A percentile compares a stretch with the other conserved stretches of the same genome.
These are phyloP conservation scores for Stomatorhinus walkeri DNA, from an alignment of 2,797 vertebrate genomes.

Conservation along the genomic window DNA sequence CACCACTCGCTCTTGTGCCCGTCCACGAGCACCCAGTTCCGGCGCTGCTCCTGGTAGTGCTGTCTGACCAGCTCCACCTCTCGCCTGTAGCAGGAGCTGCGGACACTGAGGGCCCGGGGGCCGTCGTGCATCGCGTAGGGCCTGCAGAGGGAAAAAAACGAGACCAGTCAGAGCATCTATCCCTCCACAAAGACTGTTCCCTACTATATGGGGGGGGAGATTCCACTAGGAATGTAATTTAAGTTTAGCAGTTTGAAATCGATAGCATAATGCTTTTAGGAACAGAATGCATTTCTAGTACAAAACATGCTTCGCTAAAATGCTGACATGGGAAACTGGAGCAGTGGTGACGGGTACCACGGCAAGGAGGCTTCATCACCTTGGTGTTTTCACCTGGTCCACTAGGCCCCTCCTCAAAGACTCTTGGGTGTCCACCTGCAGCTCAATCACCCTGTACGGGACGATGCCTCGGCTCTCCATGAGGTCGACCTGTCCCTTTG, in stretches of 20 bases:
- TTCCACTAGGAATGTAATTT: not conserved
- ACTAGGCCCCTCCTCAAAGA: slow-evolving; percentile 70
- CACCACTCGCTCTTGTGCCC: slow-evolving; percentile 83
- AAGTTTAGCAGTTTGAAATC: not conserved
- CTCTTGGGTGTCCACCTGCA: slow-evolving; percentile 73
- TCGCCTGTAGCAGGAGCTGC: slow-evolving; percentile 64
- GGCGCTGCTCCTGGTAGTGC: slow-evolving; percentile 68
- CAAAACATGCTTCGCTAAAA: not conserved
- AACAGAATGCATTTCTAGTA: not conserved
- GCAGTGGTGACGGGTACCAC: not conserved
- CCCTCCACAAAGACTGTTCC: not conserved
- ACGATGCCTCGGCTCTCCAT: slow-evolving; percentile 72
- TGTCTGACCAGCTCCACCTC: slow-evolving; percentile 61
- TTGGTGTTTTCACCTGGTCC: slow-evolving; percentile 60
- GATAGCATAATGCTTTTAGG: not conserved
- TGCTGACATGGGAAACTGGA: not conserved
- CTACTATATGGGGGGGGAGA: not conserved
- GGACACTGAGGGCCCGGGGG: slow-evolving; percentile 67
- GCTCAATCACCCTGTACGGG: slow-evolving; percentile 75
- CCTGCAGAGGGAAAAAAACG: slow-evolving; percentile 30
- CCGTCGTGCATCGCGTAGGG: slow-evolving; percentile 68
- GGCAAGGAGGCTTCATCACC: slow-evolving; percentile 51
- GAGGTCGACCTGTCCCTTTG: slow-evolving; percentile 68
- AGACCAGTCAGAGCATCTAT: not conserved
- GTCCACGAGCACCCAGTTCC: slow-evolving; percentile 78